A percentile compares a stretch with the other conserved stretches of the same genome.
These are phyloP conservation scores for Spinus pinus DNA, from an alignment of 2,797 vertebrate species.

Conservation along the genomic window DNA sequence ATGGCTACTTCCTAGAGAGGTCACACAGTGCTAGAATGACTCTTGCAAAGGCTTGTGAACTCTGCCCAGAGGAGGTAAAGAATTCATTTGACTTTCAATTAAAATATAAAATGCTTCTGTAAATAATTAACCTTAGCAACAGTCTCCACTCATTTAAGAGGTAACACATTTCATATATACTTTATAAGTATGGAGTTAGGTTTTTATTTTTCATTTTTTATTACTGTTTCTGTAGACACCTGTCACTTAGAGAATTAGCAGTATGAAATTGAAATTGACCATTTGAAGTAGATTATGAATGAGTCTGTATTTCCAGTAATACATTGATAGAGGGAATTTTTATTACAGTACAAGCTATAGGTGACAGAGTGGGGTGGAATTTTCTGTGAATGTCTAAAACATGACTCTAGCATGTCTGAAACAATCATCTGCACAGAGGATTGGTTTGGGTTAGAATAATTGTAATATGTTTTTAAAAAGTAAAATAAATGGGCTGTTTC, in stretches of 20 bases:
- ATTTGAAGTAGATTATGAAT: background rate
- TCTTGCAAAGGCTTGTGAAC: slow-evolving; percentile 98
- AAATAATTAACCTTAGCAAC: background rate
- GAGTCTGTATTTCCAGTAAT: background rate
- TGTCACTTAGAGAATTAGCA: background rate
- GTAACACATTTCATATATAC: background rate
- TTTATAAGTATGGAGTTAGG: background rate
- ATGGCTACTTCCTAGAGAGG: slow-evolving; percentile 98
- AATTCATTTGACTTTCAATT: background rate
- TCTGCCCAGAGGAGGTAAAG: slow-evolving; percentile 98
- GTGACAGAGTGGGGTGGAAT: slow-evolving; percentile 59
- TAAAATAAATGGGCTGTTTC: background rate
- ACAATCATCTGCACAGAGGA: background rate
- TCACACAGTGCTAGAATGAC: slow-evolving; percentile 99
- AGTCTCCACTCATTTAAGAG: background rate
- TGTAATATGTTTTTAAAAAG: background rate
- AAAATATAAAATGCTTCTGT: background rate
- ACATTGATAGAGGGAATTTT: background rate
- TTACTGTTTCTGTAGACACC: background rate
- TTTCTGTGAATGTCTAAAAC: background rate
- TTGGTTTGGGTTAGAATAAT: background rate
- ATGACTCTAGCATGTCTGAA: background rate
- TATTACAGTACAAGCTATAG: background rate
- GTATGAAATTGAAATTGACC: background rate
- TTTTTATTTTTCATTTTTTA: background rate